Conservation (phyloP, 2,113 vertebrate genomes). For the Poeciliopsis retropinna region DNA sequence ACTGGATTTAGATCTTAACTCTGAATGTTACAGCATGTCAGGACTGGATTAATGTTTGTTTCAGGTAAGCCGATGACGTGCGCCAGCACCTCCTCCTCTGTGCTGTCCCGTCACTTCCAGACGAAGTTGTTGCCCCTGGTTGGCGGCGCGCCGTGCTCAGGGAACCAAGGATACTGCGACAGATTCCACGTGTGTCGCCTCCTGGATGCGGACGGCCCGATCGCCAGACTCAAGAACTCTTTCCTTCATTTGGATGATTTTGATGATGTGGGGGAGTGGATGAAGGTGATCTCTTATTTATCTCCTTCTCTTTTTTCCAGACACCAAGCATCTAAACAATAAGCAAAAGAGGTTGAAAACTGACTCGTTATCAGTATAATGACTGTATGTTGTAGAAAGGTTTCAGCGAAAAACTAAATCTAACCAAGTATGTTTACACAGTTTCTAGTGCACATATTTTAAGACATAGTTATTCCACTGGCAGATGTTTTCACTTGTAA, state of each 20-base stretch:
- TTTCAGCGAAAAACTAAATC: background rate
- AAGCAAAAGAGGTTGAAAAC: background rate
- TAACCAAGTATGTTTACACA: no score
- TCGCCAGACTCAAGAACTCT: constrained; percentile 82
- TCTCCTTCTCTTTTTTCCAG: fast-evolving
- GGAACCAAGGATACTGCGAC: constrained; percentile 81
- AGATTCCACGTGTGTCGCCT: constrained; percentile 80
- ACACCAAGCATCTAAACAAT: no score
- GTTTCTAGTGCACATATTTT: no score
- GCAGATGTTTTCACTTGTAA: no score
- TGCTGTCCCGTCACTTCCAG: constrained; percentile 69
- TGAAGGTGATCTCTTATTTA: constrained; percentile 68
- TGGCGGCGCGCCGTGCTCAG: constrained; percentile 74
- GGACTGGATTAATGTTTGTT: background rate
- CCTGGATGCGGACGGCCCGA: constrained; percentile 81
- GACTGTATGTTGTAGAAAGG: background rate
- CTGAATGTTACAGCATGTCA: background rate
- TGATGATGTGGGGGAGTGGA: constrained; percentile 77
- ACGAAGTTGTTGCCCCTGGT: constrained; percentile 61
- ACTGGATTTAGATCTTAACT: background rate
- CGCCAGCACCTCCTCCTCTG: constrained; percentile 78
- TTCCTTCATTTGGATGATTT: constrained; percentile 76
- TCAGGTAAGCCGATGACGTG: constrained; percentile 75
- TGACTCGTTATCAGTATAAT: background rate
- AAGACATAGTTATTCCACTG: no score